Evolutionary conservation across 2,113 vertebrate genomes (phyloP).

Genomic region (Emydocephalus ijimae): DNA sequence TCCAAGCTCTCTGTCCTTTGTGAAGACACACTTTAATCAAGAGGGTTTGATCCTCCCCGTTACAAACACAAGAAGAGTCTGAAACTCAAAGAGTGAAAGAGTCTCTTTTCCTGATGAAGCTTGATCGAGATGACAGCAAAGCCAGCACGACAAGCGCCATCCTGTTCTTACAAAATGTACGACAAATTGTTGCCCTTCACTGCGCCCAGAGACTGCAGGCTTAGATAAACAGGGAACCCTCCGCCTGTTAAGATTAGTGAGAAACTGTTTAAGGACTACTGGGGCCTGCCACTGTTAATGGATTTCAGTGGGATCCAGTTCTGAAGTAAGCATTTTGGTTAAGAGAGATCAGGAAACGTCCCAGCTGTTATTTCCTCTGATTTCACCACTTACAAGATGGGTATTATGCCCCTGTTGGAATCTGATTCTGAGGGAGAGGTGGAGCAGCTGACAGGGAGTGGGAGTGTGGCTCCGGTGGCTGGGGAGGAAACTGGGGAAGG

Average conservation of each 20-base stretch:
- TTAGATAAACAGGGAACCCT: slow-evolving; percentile 3
- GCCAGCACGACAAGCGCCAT: not conserved
- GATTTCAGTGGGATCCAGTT: not conserved
- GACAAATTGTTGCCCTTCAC: not conserved
- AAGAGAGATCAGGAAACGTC: not conserved
- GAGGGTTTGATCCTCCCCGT: slow-evolving; percentile 12
- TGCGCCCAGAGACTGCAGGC: not conserved
- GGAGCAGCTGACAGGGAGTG: too few relatives aligned
- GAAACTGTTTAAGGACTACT: not conserved
- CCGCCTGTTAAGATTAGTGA: not conserved
- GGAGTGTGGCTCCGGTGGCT: too few relatives aligned
- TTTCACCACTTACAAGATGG: not conserved
- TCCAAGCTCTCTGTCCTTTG: not conserved
- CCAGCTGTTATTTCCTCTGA: not conserved
- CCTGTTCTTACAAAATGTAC: not conserved
- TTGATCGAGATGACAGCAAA: not conserved
- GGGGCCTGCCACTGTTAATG: not conserved
- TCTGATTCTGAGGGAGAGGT: too few relatives aligned
- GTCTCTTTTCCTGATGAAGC: not conserved
- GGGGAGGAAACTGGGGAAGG: too few relatives aligned
- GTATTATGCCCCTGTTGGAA: too few relatives aligned
- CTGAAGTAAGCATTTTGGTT: not conserved
- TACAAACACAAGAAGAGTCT: not conserved
- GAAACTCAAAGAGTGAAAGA: not conserved
- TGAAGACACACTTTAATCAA: slow-evolving; percentile 10